These are phyloP conservation scores for Pica pica DNA, from an alignment of 2,113 vertebrate genomes.

Conservation along the genomic window DNA sequence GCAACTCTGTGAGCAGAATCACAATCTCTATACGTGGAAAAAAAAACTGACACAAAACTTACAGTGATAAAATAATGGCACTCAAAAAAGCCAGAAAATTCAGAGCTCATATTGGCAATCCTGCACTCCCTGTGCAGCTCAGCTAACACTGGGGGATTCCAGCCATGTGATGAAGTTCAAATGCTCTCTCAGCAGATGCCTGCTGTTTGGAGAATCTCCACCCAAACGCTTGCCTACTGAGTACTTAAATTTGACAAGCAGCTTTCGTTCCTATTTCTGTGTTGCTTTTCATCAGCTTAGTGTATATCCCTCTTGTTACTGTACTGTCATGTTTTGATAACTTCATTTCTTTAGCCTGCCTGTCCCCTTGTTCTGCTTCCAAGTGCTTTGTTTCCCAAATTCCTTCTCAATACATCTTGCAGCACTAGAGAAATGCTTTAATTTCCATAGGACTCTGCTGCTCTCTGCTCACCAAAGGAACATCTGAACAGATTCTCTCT, in stretches of 20 bases:
- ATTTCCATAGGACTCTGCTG: background rate
- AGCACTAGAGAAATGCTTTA: background rate
- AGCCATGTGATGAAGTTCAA: background rate
- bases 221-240: background rate
- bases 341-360: background rate
- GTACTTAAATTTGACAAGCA: background rate
- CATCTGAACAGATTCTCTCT: background rate
- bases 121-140: background rate
- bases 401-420: background rate
- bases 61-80: background rate
- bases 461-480: background rate
- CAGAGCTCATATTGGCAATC: background rate
- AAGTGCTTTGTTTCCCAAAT: background rate
- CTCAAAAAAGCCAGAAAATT: background rate
- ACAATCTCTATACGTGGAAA: accelerated
- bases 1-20: background rate
- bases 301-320: background rate
- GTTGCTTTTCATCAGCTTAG: constrained; percentile 3
- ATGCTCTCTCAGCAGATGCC: background rate
- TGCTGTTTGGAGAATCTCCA: background rate
- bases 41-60: background rate
- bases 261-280: background rate
- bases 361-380: constrained; percentile 1
- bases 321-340: background rate
- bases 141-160: background rate